phyloP scores from a whole-genome alignment of 2,888 invertebrate genomes.

The Criorhina ranunculi region DNA sequence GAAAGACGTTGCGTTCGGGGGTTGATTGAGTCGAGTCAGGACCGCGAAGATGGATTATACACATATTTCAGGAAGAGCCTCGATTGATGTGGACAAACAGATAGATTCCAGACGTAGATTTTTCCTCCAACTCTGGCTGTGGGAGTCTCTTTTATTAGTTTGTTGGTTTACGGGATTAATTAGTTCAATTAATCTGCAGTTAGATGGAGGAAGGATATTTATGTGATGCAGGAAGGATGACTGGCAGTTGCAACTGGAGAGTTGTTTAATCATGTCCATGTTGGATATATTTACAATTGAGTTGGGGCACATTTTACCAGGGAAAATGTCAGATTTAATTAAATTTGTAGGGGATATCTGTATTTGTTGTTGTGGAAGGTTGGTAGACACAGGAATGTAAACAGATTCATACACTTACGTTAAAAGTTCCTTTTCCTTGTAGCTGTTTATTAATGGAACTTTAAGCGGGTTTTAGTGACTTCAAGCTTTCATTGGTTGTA shows the following conservation, averaged over 20 bases:
- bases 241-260: constrained; percentile 49
- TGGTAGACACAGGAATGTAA: not conserved
- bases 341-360: constrained; percentile 14
- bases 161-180: constrained; percentile 81
- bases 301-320: constrained; percentile 19
- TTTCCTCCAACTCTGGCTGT: not conserved
- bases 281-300: constrained; percentile 52
- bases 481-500: no score
- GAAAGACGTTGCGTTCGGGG: constrained; percentile 52
- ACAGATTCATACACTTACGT: constrained; percentile 13
- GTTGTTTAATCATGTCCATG: constrained; percentile 61
- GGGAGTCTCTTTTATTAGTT: constrained; percentile 68
- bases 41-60: constrained; percentile 53
- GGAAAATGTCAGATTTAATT: constrained; percentile 63
- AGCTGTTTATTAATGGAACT: no score
- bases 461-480: no score
- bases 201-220: constrained; percentile 71
- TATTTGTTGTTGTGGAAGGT: constrained; percentile 4
- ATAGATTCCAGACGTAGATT: constrained; percentile 53
- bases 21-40: constrained; percentile 61
- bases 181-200: constrained; percentile 84
- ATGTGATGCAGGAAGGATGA: constrained; percentile 24
- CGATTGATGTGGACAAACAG: constrained; percentile 58
- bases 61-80: constrained; percentile 23
- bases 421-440: no score